A percentile compares a stretch with the other conserved stretches of the same genome.
These are phyloP conservation scores for Notiomystis cincta DNA, from an alignment of 2,113 vertebrate species.

Conservation along the genomic window DNA sequence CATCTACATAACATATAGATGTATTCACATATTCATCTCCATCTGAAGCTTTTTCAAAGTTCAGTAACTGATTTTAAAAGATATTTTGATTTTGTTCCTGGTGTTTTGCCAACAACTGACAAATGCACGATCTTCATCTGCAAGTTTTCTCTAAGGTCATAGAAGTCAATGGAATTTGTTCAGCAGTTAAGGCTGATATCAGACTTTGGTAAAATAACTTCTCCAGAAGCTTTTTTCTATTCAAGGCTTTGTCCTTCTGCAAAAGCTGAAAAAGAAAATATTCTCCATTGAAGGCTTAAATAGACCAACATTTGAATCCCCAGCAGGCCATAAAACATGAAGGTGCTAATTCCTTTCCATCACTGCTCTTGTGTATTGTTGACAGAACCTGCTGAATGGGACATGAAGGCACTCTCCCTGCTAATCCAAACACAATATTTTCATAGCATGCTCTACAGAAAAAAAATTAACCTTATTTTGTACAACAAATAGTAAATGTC, in stretches of 20 bases:
- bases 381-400: neutral
- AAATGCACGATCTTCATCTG: neutral
- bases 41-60: neutral
- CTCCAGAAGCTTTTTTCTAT: neutral
- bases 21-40: neutral
- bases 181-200: neutral
- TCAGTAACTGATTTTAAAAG: neutral
- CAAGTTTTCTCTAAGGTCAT: neutral
- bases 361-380: neutral
- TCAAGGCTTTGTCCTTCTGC: neutral
- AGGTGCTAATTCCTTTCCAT: neutral
- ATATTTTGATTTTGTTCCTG: neutral
- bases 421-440: neutral
- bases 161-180: neutral
- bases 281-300: neutral
- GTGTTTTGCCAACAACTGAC: neutral
- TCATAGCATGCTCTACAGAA: neutral
- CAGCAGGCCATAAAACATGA: neutral
- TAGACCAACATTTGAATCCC: neutral
- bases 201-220: neutral
- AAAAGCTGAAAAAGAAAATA: neutral
- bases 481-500: neutral
- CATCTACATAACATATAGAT: neutral
- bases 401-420: neutral
- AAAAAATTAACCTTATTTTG: neutral